These are phyloP conservation scores for Drosophila kuntzei DNA, from an alignment of 2,888 invertebrate genomes.

Conservation along the genomic window DNA sequence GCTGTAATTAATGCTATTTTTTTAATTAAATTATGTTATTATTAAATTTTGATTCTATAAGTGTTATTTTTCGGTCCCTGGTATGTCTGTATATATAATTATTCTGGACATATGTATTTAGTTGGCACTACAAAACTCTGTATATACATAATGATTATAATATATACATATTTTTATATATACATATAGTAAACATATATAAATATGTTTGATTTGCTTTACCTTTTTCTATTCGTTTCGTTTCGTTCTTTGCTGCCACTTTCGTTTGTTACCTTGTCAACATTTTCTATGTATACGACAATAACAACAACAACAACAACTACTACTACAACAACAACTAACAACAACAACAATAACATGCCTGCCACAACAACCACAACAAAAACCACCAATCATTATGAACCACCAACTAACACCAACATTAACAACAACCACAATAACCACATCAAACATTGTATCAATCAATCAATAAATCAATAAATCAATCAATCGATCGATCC, in stretches of 20 bases:
- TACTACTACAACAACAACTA: slow-evolving; percentile 45
- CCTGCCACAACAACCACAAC: slow-evolving; percentile 48
- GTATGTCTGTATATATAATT: slow-evolving; percentile 11
- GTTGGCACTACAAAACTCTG: slow-evolving; percentile 6
- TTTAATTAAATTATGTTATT: background rate
- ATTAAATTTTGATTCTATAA: background rate
- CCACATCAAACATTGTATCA: background rate
- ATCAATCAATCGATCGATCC: too few species aligned
- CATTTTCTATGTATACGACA: slow-evolving; percentile 57
- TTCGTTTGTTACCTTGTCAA: slow-evolving; percentile 64
- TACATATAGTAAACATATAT: slow-evolving; percentile 30
- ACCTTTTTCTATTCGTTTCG: slow-evolving; percentile 62
- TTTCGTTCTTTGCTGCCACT: slow-evolving; percentile 61
- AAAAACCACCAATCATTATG: slow-evolving; percentile 45
- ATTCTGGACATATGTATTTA: slow-evolving; percentile 1
- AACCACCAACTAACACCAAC: slow-evolving; percentile 49
- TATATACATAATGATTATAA: slow-evolving; percentile 8
- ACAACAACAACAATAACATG: slow-evolving; percentile 67
- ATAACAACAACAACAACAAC: slow-evolving; percentile 54
- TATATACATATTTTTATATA: slow-evolving; percentile 8
- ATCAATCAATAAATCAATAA: too few species aligned
- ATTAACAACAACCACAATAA: slow-evolving; percentile 27
- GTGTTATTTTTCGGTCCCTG: background rate
- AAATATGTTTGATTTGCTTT: slow-evolving; percentile 63
- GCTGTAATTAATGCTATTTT: background rate